Base-by-base conservation (phyloP, 1,140 invertebrate genomes). In the Teleogryllus occipitalis region DNA sequence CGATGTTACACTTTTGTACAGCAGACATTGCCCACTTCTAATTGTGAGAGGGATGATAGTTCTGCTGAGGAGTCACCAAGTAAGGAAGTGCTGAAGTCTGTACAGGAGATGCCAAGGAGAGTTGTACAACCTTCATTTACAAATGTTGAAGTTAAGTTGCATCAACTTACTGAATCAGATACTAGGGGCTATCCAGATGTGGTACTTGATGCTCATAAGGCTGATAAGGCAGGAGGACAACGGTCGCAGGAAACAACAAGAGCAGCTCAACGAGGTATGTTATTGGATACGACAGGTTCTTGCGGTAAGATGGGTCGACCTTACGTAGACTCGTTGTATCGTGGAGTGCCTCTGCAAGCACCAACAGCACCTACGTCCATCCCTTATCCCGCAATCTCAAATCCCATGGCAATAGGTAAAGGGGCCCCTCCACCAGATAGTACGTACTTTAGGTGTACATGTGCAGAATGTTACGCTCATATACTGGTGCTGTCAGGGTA, bases 201-300 rank as follows among this genome's bases (percentile, higher is more conserved):
- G 54, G 54, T 65, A 65, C 54, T 65, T 65, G 54, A 65, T 65
- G 54, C 54, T 65, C 54, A 65, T 65, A 65, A 65, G 54, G 54
- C 54, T 14, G 54, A 65, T 14, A 65, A 65, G 54, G 54, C 54
- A 65, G 54, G 18, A 65, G 54, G 54, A 65, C 54, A 65, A 18
- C 54, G 54, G 54, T 10, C 10, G 18, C 54, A 65, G 18, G 54
- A 65, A 65, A 14, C 54, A 3, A 10, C 54, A 18, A 65, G 18
- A 65, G 54, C 54, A 65, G 54, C 54, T 65, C 54, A 10, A 14
- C 54, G 54, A 65, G 54, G 54, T 65, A 65, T 65, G 54, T 65
- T 65, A 65, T 65, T 65, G 54, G 54, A 65, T 65, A 65, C 54
- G 2, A 3, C 10, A 14, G 54, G 10, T 14, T 14, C 54, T 10